These are phyloP conservation scores for honey bee (Apis mellifera) DNA, from an alignment of 1,140 invertebrate species.

Conservation along the genomic window DNA sequence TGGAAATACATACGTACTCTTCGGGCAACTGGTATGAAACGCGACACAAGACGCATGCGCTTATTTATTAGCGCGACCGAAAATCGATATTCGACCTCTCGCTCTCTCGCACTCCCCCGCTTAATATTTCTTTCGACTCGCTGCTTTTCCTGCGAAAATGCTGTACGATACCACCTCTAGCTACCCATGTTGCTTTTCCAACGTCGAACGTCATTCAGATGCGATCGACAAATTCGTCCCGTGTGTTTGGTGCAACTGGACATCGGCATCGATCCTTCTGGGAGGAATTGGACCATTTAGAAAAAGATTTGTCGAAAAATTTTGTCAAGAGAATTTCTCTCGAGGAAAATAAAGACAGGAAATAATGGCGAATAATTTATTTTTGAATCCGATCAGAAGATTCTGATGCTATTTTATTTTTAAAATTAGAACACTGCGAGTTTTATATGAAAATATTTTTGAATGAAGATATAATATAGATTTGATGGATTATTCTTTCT, in stretches of 20 bases:
- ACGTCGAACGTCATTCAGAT: neutral
- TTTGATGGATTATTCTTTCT: too few species aligned
- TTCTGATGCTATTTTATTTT: too few species aligned
- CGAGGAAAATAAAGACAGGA: neutral
- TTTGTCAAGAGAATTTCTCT: neutral
- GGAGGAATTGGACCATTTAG: slow-evolving; percentile 15
- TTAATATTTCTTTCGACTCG: slow-evolving; percentile 68
- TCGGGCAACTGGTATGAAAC: slow-evolving; percentile 36
- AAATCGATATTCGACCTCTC: slow-evolving; percentile 73
- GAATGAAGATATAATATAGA: too few species aligned
- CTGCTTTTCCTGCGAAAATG: slow-evolving; percentile 53
- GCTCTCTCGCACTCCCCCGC: slow-evolving; percentile 41
- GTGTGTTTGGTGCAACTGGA: neutral
- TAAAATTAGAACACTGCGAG: too few species aligned
- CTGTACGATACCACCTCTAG: slow-evolving; percentile 6
- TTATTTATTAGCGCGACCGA: slow-evolving; percentile 74
- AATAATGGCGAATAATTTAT: too few species aligned
- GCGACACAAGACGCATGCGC: slow-evolving; percentile 68
- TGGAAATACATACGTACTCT: slow-evolving; percentile 28
- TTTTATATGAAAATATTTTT: too few species aligned
- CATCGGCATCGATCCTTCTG: slow-evolving; percentile 15
- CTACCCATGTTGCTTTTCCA: slow-evolving; percentile 1
- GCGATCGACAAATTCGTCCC: neutral
- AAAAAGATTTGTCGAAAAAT: too few species aligned
- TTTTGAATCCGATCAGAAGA: too few species aligned